Percentiles rank a stretch among this genome's conserved stretches.
These are phyloP conservation scores for Scolopax mira DNA, from an alignment of 2,113 vertebrate species.

Conservation along the genomic window DNA sequence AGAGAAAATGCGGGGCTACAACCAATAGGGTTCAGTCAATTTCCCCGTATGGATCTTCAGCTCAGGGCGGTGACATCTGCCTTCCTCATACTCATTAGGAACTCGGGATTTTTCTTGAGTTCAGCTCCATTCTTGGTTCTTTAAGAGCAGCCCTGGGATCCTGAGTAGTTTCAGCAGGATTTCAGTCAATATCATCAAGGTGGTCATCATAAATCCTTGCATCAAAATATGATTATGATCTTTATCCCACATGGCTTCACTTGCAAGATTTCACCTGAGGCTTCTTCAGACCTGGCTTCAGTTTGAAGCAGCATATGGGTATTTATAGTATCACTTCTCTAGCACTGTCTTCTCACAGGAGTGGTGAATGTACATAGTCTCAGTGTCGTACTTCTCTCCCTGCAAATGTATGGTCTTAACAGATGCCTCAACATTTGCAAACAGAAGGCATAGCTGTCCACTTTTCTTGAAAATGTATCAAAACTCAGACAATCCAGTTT, in stretches of 20 bases:
- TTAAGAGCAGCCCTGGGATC: background rate
- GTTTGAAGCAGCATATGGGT: rapidly evolving
- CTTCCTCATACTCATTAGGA: background rate
- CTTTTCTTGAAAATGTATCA: background rate
- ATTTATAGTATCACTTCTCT: background rate
- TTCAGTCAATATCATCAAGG: background rate
- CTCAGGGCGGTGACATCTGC: background rate
- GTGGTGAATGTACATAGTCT: background rate
- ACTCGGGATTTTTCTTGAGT: background rate
- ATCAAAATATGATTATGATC: background rate
- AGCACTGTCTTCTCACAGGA: background rate
- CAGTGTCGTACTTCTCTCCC: background rate
- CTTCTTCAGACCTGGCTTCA: background rate
- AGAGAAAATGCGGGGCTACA: background rate
- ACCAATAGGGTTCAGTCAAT: background rate
- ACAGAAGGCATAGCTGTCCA: background rate
- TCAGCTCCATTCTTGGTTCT: background rate
- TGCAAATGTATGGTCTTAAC: background rate
- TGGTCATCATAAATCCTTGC: background rate
- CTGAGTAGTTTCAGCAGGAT: background rate
- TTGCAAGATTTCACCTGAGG: background rate
- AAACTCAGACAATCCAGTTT: background rate
- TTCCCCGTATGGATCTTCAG: background rate
- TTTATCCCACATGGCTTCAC: background rate
- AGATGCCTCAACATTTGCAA: background rate